Base-by-base conservation (phyloP, 2,888 invertebrate species). In the Cerceris ruficornis region DNA sequence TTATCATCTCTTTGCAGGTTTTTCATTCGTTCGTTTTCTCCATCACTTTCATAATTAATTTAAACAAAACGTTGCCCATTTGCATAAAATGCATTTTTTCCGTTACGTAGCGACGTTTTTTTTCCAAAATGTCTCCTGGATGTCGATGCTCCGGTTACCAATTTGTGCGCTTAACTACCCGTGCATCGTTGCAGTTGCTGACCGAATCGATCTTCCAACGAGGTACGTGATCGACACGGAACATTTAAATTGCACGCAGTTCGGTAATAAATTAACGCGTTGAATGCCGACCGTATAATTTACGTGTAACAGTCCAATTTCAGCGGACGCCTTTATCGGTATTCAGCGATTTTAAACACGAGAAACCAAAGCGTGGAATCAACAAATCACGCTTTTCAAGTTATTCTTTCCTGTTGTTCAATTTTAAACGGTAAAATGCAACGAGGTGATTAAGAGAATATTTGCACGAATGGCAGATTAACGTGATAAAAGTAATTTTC, bases 261-360 rank as follows among this genome's bases (percentile, higher is more conserved):
- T 72, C 74, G 59, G 59, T 70, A 83, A 83, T 83, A 79, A 83
- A 81, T 83, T 79, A 79, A 79, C 70, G 74, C 74, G 81, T 69
- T 49, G 68, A 72, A 64, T 60, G 49, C 60, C 61, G 61, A 42
- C 62, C 62, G 62, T 70, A 75, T 81, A 79, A 81, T 83, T 69
- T 64, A 64, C 70, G 58, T n/a, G 70, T 68, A 54, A 60, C 67
- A 49, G 39, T 54, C 52, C 43, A 69, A 28, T 66, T 61, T 61
- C 78, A 17, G 70, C 54, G n/a, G 15, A 49, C 46, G 77, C 42
- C 69, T 69, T 77, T 69, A 72, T 61, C 59, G 50, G 17, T 17
- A 42, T 57, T 65, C 64, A 65, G 46, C 57, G 43, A 65, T 69
- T 74, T 73, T 28, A 49, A 50, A 11, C 62, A 13, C 15, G 39